Percentiles rank a stretch among this genome's conserved stretches.
Evolutionary conservation across 2,113 vertebrate genomes (phyloP).

Genomic region (Aptenodytes forsteri): DNA sequence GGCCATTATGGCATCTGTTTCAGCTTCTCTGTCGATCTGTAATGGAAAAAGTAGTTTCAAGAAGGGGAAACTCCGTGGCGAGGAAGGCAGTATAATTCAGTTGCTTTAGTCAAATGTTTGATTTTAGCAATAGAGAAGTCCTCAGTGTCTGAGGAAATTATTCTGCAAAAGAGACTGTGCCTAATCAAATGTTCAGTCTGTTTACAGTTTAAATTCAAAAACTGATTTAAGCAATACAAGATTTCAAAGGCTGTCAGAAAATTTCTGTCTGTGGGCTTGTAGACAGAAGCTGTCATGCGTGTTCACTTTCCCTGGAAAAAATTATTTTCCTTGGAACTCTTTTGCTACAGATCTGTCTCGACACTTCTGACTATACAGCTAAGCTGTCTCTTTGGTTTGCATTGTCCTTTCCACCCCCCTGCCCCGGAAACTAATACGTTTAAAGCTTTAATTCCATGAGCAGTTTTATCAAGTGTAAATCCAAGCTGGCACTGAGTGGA

Average conservation of each 20-base stretch:
- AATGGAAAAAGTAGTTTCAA: background rate
- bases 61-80: background rate
- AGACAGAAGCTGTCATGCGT: background rate
- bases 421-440: background rate
- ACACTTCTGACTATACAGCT: background rate
- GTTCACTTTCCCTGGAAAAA: background rate
- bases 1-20: background rate
- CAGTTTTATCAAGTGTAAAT: background rate
- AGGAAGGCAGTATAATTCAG: background rate
- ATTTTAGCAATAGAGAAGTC: background rate
- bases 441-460: background rate
- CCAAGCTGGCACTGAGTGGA: background rate
- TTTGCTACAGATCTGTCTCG: background rate
- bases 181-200: background rate
- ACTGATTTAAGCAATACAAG: background rate
- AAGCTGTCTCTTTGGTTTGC: background rate
- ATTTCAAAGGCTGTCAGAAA: background rate
- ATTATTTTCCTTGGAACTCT: background rate
- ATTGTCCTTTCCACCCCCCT: background rate
- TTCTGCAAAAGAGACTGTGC: background rate
- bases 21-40: background rate
- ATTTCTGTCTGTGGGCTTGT: background rate
- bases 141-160: background rate
- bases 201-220: background rate
- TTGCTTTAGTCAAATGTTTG: background rate